Percentiles rank a stretch among this genome's conserved stretches.
These are phyloP conservation scores for Lophotis ruficrista DNA, from an alignment of 2,113 vertebrate species.

Conservation along the genomic window DNA sequence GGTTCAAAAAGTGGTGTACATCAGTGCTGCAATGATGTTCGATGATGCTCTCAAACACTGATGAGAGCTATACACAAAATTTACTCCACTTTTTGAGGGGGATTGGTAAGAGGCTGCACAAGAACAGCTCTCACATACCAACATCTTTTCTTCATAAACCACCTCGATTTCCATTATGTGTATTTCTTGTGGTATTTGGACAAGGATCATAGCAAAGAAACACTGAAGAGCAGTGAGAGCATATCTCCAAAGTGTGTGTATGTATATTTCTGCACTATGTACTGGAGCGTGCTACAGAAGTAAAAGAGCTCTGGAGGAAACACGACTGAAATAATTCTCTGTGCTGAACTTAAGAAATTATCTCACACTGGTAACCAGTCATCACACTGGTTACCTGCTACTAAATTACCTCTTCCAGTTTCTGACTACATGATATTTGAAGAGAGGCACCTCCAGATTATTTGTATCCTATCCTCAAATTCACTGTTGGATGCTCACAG, in stretches of 20 bases:
- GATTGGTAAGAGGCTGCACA: background rate
- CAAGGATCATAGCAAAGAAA: background rate
- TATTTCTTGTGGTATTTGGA: background rate
- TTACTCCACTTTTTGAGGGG: background rate
- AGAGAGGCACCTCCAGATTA: background rate
- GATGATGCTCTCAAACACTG: background rate
- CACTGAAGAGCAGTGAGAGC: background rate
- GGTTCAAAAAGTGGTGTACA: background rate
- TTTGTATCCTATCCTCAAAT: background rate
- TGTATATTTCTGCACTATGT: background rate
- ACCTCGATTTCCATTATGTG: background rate
- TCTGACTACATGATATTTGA: background rate
- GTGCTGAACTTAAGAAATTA: background rate
- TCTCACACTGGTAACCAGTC: background rate
- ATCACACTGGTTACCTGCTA: background rate
- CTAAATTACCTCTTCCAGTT: background rate
- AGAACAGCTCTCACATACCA: background rate
- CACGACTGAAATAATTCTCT: background rate
- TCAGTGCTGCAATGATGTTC: too few species aligned
- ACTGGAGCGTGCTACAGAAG: background rate
- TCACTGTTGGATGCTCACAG: background rate
- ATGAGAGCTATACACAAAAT: too few species aligned
- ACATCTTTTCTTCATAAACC: background rate
- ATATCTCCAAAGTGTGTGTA: background rate
- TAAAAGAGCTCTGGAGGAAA: background rate